Evolutionary conservation across 2,797 vertebrate genomes (phyloP), one percentile per base, ranked within the genome.

Genomic region (Platalea minor): DNA sequence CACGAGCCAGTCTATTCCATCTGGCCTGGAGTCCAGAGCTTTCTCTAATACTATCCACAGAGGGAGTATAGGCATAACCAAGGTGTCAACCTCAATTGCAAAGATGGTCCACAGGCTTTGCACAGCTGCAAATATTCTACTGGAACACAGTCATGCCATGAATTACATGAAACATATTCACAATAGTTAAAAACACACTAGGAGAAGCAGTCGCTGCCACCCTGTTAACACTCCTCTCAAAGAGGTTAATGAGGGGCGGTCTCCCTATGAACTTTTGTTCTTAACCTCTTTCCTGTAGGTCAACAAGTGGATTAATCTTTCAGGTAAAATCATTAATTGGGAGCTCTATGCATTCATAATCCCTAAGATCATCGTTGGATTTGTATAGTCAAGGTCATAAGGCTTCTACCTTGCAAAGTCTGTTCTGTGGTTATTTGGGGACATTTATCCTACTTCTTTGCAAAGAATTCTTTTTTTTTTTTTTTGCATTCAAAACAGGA

Each of bases 401-500:
- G 25, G 60, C 63, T 77, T 88, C 63, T 78, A 86, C 67, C 57
- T 67, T 61, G 37, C 75, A 86, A 89, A 77, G 26, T 70, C 88
- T 93, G 65, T 68, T 81, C 96, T 70, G 85, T 74, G 65, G 51
- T 64, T 95, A 80, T 91, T 37, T 59, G 51, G 56, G 39, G 72
- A 83, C 59, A 93, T 88, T 81, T 59, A 85, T 79, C n/a, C 1
- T 81, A 82, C 35, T 93, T 85, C 70, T 56, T 63, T 26, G 19
- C 63, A 85, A 61, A 59, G 13, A 77, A 17, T 6, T 75, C 41
- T 41, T 41, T 54, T 82, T 60, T 54, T 19, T 28, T 60, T 25
- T 31, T 61, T 70, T 80, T 91, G 48, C 48, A 95, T 95, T 96
- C 95, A 89, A 77, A 93, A 91, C 37, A 95, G 82, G 56, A 94